These are phyloP conservation scores for Picus viridis DNA, from an alignment of 2,797 vertebrate genomes.

Conservation along the genomic window DNA sequence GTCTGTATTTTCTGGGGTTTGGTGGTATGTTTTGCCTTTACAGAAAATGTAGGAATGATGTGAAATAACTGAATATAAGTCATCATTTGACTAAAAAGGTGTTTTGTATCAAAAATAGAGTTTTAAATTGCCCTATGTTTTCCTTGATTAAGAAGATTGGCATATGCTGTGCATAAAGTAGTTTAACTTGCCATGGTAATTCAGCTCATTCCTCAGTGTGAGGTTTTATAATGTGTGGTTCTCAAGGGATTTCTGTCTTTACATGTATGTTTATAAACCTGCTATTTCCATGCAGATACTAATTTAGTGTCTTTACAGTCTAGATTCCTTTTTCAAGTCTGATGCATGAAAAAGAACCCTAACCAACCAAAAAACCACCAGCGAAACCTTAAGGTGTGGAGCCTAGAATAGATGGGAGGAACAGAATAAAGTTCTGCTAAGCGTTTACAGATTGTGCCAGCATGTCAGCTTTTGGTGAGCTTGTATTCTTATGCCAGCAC, in stretches of 20 bases:
- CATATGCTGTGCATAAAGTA: not conserved
- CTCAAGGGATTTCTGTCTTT: not conserved
- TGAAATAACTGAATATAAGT: not conserved
- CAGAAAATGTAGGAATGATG: not conserved
- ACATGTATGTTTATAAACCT: not conserved
- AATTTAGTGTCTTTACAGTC: not conserved
- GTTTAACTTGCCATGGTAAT: not conserved
- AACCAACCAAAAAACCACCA: not conserved
- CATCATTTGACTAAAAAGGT: not conserved
- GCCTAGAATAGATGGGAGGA: not conserved
- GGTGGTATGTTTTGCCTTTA: not conserved
- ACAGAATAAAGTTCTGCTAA: not conserved
- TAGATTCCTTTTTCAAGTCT: not conserved
- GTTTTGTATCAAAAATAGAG: not conserved
- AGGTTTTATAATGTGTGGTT: not conserved
- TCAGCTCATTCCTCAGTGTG: not conserved
- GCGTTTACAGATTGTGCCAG: slow-evolving; percentile 22
- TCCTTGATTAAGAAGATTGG: not conserved
- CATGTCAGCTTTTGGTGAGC: slow-evolving; percentile 7
- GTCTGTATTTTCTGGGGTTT: not conserved
- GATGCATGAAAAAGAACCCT: not conserved
- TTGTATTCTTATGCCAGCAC: slow-evolving; percentile 22
- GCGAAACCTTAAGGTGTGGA: not conserved
- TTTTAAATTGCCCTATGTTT: not conserved
- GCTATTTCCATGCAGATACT: not conserved